Conservation (phyloP, 2,113 vertebrate species). For the Macaca fascicularis region DNA sequence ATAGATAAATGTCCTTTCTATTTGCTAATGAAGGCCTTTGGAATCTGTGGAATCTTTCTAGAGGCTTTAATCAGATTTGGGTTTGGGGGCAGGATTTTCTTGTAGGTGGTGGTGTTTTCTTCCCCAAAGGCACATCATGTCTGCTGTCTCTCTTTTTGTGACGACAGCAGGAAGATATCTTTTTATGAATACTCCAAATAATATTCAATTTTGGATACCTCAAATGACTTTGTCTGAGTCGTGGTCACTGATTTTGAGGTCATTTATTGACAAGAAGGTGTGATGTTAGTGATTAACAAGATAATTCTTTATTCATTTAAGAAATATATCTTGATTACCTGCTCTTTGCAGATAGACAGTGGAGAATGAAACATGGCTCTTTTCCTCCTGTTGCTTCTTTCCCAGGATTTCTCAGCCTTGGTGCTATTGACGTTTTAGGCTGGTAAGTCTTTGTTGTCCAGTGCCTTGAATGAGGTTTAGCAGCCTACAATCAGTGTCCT, state of each 20-base stretch:
- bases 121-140: slow-evolving; percentile 4
- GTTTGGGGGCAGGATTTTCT: slow-evolving; percentile 47
- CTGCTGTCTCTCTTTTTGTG: background rate
- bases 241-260: slow-evolving; percentile 18
- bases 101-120: slow-evolving; percentile 27
- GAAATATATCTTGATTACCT: background rate
- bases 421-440: background rate
- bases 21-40: slow-evolving; percentile 62
- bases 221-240: background rate
- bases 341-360: background rate
- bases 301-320: background rate
- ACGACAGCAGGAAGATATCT: background rate
- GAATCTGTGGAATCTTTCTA: slow-evolving; percentile 67
- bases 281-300: background rate
- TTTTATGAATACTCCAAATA: slow-evolving; percentile 4
- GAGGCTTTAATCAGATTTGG: slow-evolving; percentile 67
- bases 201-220: background rate
- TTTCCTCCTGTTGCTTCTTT: background rate
- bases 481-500: background rate
- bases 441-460: background rate
- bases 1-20: slow-evolving; percentile 67
- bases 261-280: background rate
- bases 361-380: background rate
- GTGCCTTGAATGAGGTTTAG: background rate
- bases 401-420: background rate